Base-by-base conservation (phyloP, 2,797 vertebrate genomes). In the Trichosurus vulpecula region DNA sequence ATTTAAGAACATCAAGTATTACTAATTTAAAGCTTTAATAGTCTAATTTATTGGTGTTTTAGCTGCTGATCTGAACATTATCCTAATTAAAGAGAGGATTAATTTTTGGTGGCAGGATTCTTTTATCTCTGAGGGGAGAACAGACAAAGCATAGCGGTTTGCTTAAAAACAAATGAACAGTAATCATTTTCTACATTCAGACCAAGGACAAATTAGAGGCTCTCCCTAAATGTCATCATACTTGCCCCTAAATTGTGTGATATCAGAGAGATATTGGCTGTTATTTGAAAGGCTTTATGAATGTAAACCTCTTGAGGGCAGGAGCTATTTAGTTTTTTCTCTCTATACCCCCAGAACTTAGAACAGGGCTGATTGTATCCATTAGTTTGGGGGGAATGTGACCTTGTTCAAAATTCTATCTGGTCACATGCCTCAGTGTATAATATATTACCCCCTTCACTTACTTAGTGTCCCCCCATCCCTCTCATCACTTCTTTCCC, bases 1-100 rank as follows among this genome's bases (percentile, higher is more conserved):
- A 96, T 95, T 98, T 98, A 97, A 95, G 97, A 97, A 97, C 96
- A 98, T 98, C 97, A 96, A 97, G 90, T 97, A 94, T 97, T 96
- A 95, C 96, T 93, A 96, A 98, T 96, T 98, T 98, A 98, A 98
- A 98, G 98, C 97, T 98, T 98, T 98, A 98, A 97, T 97, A 97
- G 97, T 92, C 96, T 98, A 98, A 98, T 98, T 97, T 97, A 98
- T 98, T 94, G 97, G 95, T 94, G 91, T 97, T 98, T 98, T 98
- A 98, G 97, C 96, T 96, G 97, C 97, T 97, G 97, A 98, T 98
- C 92, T 97, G 97, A 97, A 97, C 91, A 96, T 98, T 95, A 95
- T 92, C 96, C 97, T 98, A 98, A 98, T 98, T 98, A 98, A 98
- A 97, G 87, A 95, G 95, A 96, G 90, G 92, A 96, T 95, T 94